Conservation (phyloP, 2,113 vertebrate genomes). For the Peromyscus maniculatus region DNA sequence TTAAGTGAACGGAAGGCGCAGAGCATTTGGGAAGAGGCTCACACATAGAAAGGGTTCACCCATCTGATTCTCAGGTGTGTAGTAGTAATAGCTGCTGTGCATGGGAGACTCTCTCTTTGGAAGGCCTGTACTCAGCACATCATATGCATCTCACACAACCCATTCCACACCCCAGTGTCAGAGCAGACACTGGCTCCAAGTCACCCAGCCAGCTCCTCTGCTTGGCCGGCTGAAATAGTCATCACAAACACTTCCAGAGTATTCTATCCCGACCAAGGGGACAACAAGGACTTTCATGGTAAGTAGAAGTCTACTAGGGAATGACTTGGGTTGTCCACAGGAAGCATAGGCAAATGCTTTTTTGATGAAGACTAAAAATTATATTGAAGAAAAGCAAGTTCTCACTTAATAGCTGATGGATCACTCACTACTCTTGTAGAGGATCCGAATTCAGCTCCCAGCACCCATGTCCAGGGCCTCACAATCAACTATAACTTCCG, state of each 20-base stretch:
- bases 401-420: not conserved
- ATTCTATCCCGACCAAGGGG: not conserved
- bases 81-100: not conserved
- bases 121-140: not conserved
- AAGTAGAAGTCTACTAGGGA: not conserved
- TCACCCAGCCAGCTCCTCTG: not conserved
- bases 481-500: too few relatives aligned
- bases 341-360: not conserved
- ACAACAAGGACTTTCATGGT: not conserved
- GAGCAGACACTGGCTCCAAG: not conserved
- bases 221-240: not conserved
- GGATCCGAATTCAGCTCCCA: not conserved
- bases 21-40: not conserved
- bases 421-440: not conserved
- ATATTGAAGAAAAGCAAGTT: not conserved
- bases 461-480: too few relatives aligned
- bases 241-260: not conserved
- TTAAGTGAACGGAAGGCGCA: not conserved
- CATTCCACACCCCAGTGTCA: not conserved
- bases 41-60: not conserved
- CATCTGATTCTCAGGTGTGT: not conserved
- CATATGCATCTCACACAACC: not conserved
- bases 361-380: slow-evolving; percentile 34
- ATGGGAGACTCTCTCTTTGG: not conserved
- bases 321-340: not conserved